Evolutionary conservation across 2,888 invertebrate species (phyloP), one percentile per base, ranked within the genome.

Genomic region (Sthenelais limicola): DNA sequence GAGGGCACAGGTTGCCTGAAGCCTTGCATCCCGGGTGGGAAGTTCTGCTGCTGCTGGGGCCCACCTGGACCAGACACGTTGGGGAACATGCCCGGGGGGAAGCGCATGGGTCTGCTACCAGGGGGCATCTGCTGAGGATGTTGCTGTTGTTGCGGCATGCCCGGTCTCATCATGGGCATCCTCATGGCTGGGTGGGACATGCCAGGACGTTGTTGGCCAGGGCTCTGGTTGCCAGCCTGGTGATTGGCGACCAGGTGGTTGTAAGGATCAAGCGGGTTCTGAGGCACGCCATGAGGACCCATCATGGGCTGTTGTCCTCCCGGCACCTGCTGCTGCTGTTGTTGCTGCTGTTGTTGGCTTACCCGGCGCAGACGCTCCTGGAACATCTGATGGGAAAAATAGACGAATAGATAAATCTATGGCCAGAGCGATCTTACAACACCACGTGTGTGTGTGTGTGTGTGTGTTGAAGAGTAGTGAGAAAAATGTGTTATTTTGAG

Each of bases 341-440:
- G 70, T 30, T 71, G 66, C 33, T 68, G 35, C 48, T 68, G 74
- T 38, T 70, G 74, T 62, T 77, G 78, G 54, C 30, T 67, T 9
- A 67, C 48, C 12, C 67, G 26, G 72, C 87, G 85, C 38, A 86
- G 85, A 74, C 85, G 86, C 2, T 85, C 84, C 76, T 87, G 84
- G 51, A 85, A 74, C 3, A 85, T 79, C 72, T 79, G 73, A 21
- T 71, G 74, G 35, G 38, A 35, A n/a, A 5, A 54, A 26, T 12
- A n/a, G n/a, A n/a, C n/a, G n/a, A n/a, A n/a, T n/a, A n/a, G n/a
- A n/a, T n/a, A n/a, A n/a, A n/a, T n/a, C n/a, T n/a, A n/a, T n/a
- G n/a, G n/a, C n/a, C n/a, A n/a, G n/a, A n/a, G n/a, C n/a, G n/a
- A n/a, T n/a, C n/a, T n/a, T n/a, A n/a, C n/a, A n/a, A n/a, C n/a